phyloP scores from a whole-genome alignment of 1,140 invertebrate genomes.

The Brachionus paranguensis region DNA sequence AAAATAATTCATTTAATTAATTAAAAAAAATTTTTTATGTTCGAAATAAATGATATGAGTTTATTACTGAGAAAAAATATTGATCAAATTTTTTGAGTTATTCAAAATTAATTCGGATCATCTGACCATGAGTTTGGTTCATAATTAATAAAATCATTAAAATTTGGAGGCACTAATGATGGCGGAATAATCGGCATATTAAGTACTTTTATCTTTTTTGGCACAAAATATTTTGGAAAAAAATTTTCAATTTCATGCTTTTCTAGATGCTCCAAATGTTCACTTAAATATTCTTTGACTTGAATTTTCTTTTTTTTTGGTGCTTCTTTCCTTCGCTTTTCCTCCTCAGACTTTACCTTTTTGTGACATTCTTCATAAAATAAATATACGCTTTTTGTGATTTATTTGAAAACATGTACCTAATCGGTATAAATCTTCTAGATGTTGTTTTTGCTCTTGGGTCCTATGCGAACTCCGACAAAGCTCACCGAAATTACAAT shows the following conservation, averaged over 20 bases:
- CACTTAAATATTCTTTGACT: neutral
- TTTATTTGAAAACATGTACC: neutral
- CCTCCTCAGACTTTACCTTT: neutral
- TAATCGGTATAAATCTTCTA: constrained; percentile 33
- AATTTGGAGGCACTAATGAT: neutral
- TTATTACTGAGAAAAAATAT: neutral
- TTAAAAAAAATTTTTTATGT: too few species aligned
- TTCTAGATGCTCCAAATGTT: neutral
- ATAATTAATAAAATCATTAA: constrained; percentile 19
- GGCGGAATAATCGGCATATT: neutral
- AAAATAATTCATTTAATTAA: too few species aligned
- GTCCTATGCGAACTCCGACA: constrained; percentile 7
- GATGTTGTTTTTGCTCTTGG: neutral
- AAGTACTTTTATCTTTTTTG: neutral
- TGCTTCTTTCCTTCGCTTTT: neutral
- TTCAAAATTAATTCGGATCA: neutral
- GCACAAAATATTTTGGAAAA: constrained; percentile 11
- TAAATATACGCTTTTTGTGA: neutral
- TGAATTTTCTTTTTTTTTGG: neutral
- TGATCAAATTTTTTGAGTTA: neutral
- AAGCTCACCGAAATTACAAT: constrained; percentile 5
- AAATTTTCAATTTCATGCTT: neutral
- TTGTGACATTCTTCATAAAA: neutral
- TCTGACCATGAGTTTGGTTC: neutral
- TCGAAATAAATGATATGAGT: too few species aligned